Conservation (phyloP, 2,888 invertebrate genomes). For the Byasa hedistus region DNA sequence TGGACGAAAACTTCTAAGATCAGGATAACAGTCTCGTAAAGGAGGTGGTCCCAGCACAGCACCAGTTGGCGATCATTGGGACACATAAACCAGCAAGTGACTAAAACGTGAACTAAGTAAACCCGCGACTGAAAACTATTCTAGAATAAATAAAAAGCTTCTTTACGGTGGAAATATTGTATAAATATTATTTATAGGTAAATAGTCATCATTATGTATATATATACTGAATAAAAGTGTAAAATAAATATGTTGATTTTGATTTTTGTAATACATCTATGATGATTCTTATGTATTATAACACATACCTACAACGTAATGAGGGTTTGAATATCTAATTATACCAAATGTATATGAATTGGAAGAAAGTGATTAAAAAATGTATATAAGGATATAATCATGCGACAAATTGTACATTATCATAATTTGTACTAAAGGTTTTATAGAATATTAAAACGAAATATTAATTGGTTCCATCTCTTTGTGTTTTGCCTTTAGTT, state of each 20-base stretch:
- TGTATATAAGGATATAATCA: background rate
- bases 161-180: background rate
- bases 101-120: constrained; percentile 28
- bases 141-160: background rate
- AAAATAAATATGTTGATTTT: too few species aligned
- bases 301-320: background rate
- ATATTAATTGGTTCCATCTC: background rate
- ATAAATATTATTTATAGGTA: too few species aligned
- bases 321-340: background rate
- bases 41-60: constrained; percentile 56
- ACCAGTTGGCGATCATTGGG: constrained; percentile 46
- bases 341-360: background rate
- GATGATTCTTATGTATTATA: too few species aligned
- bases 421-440: background rate
- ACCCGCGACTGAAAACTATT: constrained; percentile 15
- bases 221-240: too few species aligned
- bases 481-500: constrained; percentile 2
- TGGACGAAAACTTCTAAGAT: constrained; percentile 68
- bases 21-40: constrained; percentile 68
- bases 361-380: background rate
- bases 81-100: constrained; percentile 20
- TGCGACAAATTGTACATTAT: background rate
- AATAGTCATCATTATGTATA: too few species aligned
- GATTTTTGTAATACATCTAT: too few species aligned
- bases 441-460: background rate